These are phyloP conservation scores for Amblyjoppa proteus DNA, from an alignment of 2,888 invertebrate genomes.

Conservation along the genomic window DNA sequence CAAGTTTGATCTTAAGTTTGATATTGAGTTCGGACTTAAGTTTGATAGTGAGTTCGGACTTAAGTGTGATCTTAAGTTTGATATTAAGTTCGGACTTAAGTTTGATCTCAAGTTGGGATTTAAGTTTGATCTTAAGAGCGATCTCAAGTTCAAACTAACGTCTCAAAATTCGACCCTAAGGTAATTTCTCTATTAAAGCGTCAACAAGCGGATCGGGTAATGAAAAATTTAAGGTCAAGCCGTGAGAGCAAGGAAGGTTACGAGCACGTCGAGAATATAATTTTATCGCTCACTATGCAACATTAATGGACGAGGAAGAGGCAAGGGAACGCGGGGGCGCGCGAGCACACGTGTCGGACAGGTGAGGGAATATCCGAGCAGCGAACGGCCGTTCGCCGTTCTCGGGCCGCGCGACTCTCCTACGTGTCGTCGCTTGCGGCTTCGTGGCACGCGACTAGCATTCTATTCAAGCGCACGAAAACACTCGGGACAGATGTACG, in stretches of 20 bases:
- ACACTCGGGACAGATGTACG: constrained; percentile 77
- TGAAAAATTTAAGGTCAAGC: background rate
- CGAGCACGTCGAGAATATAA: constrained; percentile 15
- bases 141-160: too few species aligned
- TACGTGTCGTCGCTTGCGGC: constrained; percentile 69
- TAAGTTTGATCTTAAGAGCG: too few species aligned
- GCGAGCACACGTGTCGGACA: constrained; percentile 77
- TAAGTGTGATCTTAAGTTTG: too few species aligned
- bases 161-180: too few species aligned
- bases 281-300: constrained; percentile 25
- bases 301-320: constrained; percentile 39
- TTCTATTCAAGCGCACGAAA: constrained; percentile 81
- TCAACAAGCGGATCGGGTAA: background rate
- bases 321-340: constrained; percentile 46
- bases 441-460: constrained; percentile 81
- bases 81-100: too few species aligned
- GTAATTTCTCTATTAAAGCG: background rate
- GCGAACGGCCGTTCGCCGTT: constrained; percentile 32
- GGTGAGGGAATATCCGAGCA: constrained; percentile 79
- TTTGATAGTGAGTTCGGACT: too few species aligned
- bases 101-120: too few species aligned
- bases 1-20: too few species aligned
- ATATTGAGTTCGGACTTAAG: too few species aligned
- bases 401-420: constrained; percentile 51
- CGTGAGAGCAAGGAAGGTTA: background rate